phyloP scores from a whole-genome alignment of 2,797 vertebrate genomes.

The Cyclopterus lumpus region DNA sequence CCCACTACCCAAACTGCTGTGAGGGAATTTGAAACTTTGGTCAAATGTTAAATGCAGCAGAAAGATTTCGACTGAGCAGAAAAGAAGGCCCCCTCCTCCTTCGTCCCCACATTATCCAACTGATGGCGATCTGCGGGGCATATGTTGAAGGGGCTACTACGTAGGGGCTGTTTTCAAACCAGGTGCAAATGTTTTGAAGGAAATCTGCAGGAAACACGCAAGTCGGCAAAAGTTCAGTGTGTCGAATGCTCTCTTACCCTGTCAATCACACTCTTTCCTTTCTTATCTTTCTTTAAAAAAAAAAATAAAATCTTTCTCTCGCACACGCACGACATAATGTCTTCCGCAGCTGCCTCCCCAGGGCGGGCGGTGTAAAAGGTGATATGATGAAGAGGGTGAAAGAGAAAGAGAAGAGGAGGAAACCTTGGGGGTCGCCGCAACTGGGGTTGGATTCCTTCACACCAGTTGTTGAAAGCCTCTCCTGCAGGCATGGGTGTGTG shows the following conservation, averaged over 20 bases:
- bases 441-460: slow-evolving; percentile 77
- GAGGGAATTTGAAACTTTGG: slow-evolving; percentile 21
- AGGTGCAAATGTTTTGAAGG: slow-evolving; percentile 55
- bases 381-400: slow-evolving; percentile 68
- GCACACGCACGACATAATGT: slow-evolving; percentile 63
- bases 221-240: slow-evolving; percentile 56
- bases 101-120: background rate
- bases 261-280: slow-evolving; percentile 34
- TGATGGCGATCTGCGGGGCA: slow-evolving; percentile 58
- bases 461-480: slow-evolving; percentile 68
- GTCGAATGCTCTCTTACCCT: slow-evolving; percentile 42
- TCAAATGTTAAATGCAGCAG: slow-evolving; percentile 35
- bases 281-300: slow-evolving; percentile 22
- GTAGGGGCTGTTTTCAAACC: slow-evolving; percentile 52
- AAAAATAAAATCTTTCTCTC: slow-evolving; percentile 1
- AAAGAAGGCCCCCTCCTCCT: slow-evolving; percentile 2
- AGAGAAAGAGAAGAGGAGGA: slow-evolving; percentile 43
- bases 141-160: slow-evolving; percentile 45
- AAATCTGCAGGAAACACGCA: slow-evolving; percentile 30
- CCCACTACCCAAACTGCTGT: slow-evolving; percentile 33
- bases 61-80: slow-evolving; percentile 46
- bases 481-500: slow-evolving; percentile 49
- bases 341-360: slow-evolving; percentile 77
- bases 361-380: slow-evolving; percentile 50
- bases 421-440: slow-evolving; percentile 48